Evolutionary conservation across 2,113 vertebrate species (phyloP).

Genomic region (Elephantulus edwardii): DNA sequence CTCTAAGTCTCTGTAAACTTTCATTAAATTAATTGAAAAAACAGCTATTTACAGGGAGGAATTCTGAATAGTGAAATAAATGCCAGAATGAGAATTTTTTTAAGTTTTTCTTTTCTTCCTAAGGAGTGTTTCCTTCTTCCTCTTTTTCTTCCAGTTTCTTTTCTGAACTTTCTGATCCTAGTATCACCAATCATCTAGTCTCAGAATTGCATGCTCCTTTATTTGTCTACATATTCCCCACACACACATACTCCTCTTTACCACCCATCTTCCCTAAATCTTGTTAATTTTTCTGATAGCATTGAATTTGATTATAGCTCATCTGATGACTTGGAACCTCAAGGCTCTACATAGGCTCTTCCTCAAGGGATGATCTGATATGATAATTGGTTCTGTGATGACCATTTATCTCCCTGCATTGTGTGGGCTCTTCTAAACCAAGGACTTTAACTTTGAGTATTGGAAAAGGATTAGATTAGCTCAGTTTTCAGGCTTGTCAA

Average conservation of each 20-base stretch:
- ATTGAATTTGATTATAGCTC: constrained; percentile 19
- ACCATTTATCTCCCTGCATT: background rate
- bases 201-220: constrained; percentile 9
- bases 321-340: constrained; percentile 18
- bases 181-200: background rate
- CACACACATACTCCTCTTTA: background rate
- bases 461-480: constrained; percentile 30
- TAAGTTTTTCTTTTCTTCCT: constrained; percentile 18
- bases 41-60: too few relatives aligned
- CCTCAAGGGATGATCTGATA: background rate
- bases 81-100: too few relatives aligned
- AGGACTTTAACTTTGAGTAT: constrained; percentile 7
- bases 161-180: constrained; percentile 26
- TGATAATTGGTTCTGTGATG: too few relatives aligned
- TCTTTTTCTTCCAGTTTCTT: background rate
- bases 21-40: too few relatives aligned
- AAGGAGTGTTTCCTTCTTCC: background rate
- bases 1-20: too few relatives aligned
- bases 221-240: background rate
- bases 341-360: constrained; percentile 4
- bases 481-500: constrained; percentile 18
- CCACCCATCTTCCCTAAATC: background rate
- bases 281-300: background rate
- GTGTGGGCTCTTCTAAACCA: background rate
- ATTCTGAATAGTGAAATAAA: too few relatives aligned